phyloP scores from a whole-genome alignment of 2,113 vertebrate species.

The Myiagra hebetior region DNA sequence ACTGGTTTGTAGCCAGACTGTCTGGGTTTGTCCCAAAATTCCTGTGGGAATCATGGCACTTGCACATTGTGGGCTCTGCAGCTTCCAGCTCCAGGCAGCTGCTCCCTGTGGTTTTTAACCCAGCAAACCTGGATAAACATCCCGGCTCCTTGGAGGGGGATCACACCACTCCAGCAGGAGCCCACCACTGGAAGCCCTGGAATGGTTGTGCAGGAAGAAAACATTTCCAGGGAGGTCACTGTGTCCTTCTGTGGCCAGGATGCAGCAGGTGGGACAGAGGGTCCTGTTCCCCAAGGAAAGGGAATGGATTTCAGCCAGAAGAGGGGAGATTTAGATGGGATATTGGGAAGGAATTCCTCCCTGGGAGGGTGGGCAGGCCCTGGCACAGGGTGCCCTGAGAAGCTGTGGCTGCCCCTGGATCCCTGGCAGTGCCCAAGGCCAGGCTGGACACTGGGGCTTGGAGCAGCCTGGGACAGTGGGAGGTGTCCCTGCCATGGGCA shows the following conservation, averaged over 20 bases:
- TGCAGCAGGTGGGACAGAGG: rapidly evolving
- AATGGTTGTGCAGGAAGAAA: not conserved
- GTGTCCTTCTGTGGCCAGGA: not conserved
- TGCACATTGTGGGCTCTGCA: not conserved
- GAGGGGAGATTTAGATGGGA: not conserved
- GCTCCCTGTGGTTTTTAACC: not conserved
- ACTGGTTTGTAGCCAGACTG: not conserved
- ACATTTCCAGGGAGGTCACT: not conserved
- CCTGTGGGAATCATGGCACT: not conserved
- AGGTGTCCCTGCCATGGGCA: not conserved
- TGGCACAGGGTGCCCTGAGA: not conserved
- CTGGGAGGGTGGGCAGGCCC: not conserved
- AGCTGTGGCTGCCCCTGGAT: not conserved
- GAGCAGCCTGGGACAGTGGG: not conserved
- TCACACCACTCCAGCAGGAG: not conserved
- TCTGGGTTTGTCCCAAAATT: not conserved
- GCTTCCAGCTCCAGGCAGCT: not conserved
- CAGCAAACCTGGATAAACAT: not conserved
- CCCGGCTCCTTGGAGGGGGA: not conserved
- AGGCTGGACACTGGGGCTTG: not conserved
- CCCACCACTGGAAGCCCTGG: not conserved
- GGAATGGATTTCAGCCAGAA: not conserved
- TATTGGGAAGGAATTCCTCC: not conserved
- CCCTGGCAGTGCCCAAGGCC: not conserved
- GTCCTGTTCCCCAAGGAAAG: not conserved